phyloP scores from a whole-genome alignment of 64 coral and sea anemone genomes.

The Dendronephthya gigantea region DNA sequence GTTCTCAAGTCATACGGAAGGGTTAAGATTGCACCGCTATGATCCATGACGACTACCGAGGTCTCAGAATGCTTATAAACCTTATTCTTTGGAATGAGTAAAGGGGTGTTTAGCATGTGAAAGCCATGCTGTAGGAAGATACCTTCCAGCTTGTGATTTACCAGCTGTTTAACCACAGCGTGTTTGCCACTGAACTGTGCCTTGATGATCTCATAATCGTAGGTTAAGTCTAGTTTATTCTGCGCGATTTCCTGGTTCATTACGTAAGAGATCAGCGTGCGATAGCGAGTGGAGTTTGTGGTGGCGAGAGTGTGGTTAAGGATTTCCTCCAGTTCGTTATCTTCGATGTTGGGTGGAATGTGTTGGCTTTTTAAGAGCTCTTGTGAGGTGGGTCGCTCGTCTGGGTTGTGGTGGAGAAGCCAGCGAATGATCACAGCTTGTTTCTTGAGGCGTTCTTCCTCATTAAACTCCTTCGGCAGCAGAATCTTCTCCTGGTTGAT shows the following conservation, averaged over 20 bases:
- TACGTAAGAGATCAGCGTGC: constrained; percentile 48
- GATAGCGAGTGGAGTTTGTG: constrained; percentile 73
- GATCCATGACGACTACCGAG: constrained; percentile 62
- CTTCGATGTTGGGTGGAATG: constrained; percentile 84
- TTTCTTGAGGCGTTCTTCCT: constrained; percentile 39
- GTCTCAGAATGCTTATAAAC: constrained; percentile 54
- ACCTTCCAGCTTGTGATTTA: constrained; percentile 51
- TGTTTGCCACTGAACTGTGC: constrained; percentile 24
- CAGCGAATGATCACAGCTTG: constrained; percentile 59
- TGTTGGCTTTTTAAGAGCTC: constrained; percentile 70
- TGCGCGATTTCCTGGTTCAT: constrained; percentile 62
- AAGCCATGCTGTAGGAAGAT: constrained; percentile 70
- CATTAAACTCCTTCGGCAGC: constrained; percentile 70
- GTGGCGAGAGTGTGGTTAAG: constrained; percentile 48
- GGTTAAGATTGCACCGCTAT: constrained; percentile 63
- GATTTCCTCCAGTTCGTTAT: constrained; percentile 54
- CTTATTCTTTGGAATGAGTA: constrained; percentile 55
- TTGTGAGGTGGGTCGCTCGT: constrained; percentile 63
- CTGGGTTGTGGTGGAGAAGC: constrained; percentile 73
- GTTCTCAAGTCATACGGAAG: constrained; percentile 75
- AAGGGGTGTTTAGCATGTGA: constrained; percentile 45
- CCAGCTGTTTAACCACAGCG: constrained; percentile 48
- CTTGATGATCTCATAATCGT: constrained; percentile 54
- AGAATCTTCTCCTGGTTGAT: constrained; percentile 53
- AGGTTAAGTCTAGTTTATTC: constrained; percentile 57